phyloP scores from a whole-genome alignment of 2,888 invertebrate species.

The Eupithecia centaureata region DNA sequence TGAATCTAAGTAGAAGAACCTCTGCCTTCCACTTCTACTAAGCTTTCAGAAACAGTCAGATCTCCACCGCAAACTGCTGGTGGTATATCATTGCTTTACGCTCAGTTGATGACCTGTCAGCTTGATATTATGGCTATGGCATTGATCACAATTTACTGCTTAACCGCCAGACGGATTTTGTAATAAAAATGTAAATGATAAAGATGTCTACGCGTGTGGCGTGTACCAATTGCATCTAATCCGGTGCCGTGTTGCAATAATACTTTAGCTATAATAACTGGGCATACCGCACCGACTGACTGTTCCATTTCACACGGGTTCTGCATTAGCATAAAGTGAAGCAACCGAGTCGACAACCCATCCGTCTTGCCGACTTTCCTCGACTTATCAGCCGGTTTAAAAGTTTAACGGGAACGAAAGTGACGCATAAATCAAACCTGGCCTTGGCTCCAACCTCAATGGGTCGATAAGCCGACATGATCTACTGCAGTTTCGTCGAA shows the following conservation, averaged over 20 bases:
- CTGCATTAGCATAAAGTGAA: slow-evolving; percentile 69
- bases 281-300: slow-evolving; percentile 47
- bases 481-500: slow-evolving; percentile 51
- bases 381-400: slow-evolving; percentile 65
- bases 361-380: slow-evolving; percentile 73
- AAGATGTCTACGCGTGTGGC: slow-evolving; percentile 30
- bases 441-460: slow-evolving; percentile 60
- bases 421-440: slow-evolving; percentile 73
- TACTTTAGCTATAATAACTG: slow-evolving; percentile 20
- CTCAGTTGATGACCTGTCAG: background rate
- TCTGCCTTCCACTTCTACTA: background rate
- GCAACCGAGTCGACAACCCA: slow-evolving; percentile 55
- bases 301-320: slow-evolving; percentile 68
- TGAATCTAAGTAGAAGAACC: too few relatives aligned
- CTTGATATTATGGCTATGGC: slow-evolving; percentile 13
- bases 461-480: slow-evolving; percentile 55
- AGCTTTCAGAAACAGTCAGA: background rate
- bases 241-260: slow-evolving; percentile 33
- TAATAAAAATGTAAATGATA: slow-evolving; percentile 34
- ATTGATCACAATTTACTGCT: slow-evolving; percentile 19
- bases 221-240: slow-evolving; percentile 34
- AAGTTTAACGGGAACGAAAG: slow-evolving; percentile 80
- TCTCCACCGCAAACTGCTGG: background rate
- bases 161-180: slow-evolving; percentile 29
- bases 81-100: slow-evolving; percentile 6